phyloP scores from a whole-genome alignment of 2,797 vertebrate genomes.

The Tolypeutes matacus region DNA sequence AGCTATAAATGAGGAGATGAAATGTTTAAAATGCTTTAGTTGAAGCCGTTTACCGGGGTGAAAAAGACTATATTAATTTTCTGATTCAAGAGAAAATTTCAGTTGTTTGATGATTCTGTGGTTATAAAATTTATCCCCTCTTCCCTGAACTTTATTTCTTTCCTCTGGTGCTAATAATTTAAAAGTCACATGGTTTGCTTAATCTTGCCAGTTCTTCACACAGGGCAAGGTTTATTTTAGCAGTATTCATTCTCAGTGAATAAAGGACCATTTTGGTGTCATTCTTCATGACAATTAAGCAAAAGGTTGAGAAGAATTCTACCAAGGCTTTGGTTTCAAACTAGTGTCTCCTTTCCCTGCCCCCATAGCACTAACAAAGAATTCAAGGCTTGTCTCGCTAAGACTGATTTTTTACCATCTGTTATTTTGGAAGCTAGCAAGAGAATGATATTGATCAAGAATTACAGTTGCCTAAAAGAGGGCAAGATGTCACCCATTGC shows the following conservation, averaged over 20 bases:
- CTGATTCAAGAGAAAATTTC: not conserved
- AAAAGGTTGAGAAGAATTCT: slow-evolving; percentile 24
- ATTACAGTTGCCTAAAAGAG: not conserved
- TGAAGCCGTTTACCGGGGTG: not conserved
- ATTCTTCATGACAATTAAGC: slow-evolving; percentile 28
- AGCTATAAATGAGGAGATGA: not conserved
- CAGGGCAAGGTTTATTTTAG: slow-evolving; percentile 50
- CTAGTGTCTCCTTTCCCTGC: not conserved
- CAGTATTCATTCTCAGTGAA: slow-evolving; percentile 8
- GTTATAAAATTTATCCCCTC: not conserved
- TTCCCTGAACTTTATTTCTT: not conserved
- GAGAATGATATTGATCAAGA: not conserved
- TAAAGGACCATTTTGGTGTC: slow-evolving; percentile 33
- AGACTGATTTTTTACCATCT: not conserved
- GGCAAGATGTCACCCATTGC: not conserved
- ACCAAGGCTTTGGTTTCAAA: not conserved
- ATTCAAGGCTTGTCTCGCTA: not conserved
- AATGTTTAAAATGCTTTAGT: not conserved
- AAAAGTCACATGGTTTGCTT: not conserved
- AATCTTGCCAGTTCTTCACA: not conserved
- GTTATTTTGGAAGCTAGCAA: slow-evolving; percentile 6
- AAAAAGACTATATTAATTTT: not conserved
- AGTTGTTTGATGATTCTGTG: not conserved
- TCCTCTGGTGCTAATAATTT: not conserved
- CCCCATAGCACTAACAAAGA: not conserved